Evolutionary conservation across 2,797 vertebrate species (phyloP), one percentile per base, ranked within the genome.

Genomic region (Onychomys arenicola): DNA sequence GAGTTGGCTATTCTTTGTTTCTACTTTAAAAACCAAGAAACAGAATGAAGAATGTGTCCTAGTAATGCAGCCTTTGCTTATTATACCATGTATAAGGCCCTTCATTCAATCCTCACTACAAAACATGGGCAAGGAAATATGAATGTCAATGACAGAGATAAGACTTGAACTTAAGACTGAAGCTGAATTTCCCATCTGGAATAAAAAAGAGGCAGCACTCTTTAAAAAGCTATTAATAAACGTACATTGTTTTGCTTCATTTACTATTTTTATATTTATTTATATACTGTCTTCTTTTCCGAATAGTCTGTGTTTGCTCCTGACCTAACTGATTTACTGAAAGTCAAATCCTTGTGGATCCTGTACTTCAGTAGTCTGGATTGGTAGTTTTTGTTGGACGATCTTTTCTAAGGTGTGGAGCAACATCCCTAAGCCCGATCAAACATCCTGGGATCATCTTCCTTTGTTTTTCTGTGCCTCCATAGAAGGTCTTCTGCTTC

Each of bases 361-460:
- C 8, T 25, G 3, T 12, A 1, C 8, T 21, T 83, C 29, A 3
- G 6, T 40, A 2, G n/a, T n/a, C n/a, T n/a, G n/a, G n/a, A n/a
- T n/a, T n/a, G n/a, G n/a, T n/a, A n/a, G 19, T 19, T 12, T 92
- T 88, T 90, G 43, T 27, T 59, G 16, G 1, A 14, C 55, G 12
- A 46, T 19, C 17, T 67, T 90, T 86, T 94, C 6, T 40, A 77
- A 78, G 6, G 9, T 37, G 8, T 59, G 5, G 6, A 49, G 16
- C 17, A 8, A 4, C 5, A 87, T 16, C 6, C 73, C 9, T 40
- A 77, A 76, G 5, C 9, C 10, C 4, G 1, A 12, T 61, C 34
- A 43, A 19, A 82, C 3, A 59, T 75, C 21, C 23, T 71, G 12
- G 43, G n/a, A 25, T 46, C 63, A 65, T 4, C 16, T 40, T 5